Percentiles rank a stretch among this genome's conserved stretches.
These are phyloP conservation scores for Anorthoa munda DNA, from an alignment of 2,888 invertebrate genomes.

Conservation along the genomic window DNA sequence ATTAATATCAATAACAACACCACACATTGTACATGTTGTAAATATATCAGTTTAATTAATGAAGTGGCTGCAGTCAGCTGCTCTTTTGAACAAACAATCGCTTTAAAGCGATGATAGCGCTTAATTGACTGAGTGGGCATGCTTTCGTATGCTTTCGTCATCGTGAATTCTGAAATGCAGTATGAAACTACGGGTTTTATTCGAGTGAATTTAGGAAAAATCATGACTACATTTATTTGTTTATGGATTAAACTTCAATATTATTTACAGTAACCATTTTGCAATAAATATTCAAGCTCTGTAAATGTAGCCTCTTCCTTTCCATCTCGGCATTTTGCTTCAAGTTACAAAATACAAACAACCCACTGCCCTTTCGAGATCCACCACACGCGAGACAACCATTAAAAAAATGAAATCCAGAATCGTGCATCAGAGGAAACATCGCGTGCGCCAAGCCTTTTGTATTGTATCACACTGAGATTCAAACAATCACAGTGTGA, in stretches of 20 bases:
- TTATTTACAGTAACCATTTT: neutral
- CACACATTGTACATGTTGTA: slow-evolving; percentile 38
- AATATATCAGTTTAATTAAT: slow-evolving; percentile 51
- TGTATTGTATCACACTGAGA: slow-evolving; percentile 40
- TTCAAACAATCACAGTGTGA: slow-evolving; percentile 35
- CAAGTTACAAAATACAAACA: slow-evolving; percentile 24
- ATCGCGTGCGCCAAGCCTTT: slow-evolving; percentile 59
- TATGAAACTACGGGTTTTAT: neutral
- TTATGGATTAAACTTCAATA: neutral
- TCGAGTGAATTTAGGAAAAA: neutral
- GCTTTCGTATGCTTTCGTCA: neutral
- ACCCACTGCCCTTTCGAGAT: slow-evolving; percentile 26
- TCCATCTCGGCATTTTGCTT: slow-evolving; percentile 2
- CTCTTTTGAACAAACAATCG: slow-evolving; percentile 1
- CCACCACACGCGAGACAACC: slow-evolving; percentile 53
- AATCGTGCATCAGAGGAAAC: slow-evolving; percentile 35
- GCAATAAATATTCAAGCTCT: neutral
- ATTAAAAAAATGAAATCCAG: slow-evolving; percentile 54
- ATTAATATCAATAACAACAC: slow-evolving; percentile 49
- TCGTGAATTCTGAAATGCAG: neutral
- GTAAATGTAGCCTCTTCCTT: neutral
- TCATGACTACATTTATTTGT: neutral
- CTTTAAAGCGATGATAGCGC: slow-evolving; percentile 18
- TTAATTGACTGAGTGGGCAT: neutral
- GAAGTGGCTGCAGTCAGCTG: slow-evolving; percentile 27